These are phyloP conservation scores for Drosophila rellima DNA, from an alignment of 2,888 invertebrate species.

Conservation along the genomic window DNA sequence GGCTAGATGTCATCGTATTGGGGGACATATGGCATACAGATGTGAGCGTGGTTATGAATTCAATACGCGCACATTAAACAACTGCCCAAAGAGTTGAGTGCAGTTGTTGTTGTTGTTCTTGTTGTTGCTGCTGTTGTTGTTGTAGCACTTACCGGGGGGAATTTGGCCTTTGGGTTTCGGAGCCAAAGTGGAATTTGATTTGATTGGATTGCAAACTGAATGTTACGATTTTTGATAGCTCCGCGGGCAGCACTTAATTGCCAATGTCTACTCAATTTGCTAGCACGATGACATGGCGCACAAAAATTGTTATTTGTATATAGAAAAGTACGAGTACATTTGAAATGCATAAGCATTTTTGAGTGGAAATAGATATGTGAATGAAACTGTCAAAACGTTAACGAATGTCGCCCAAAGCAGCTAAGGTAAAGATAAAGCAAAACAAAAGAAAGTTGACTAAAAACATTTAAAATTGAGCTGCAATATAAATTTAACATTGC, in stretches of 20 bases:
- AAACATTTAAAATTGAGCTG: too few species aligned
- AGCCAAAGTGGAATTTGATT: slow-evolving; percentile 75
- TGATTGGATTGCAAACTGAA: slow-evolving; percentile 77
- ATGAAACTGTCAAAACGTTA: background rate
- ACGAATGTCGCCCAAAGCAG: background rate
- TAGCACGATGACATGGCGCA: background rate
- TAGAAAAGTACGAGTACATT: background rate
- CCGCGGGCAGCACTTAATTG: slow-evolving; percentile 47
- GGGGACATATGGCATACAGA: slow-evolving; percentile 20
- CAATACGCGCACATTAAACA: slow-evolving; percentile 74
- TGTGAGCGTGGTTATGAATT: slow-evolving; percentile 75
- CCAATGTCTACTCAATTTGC: slow-evolving; percentile 39
- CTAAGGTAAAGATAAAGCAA: too few species aligned
- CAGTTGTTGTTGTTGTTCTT: slow-evolving; percentile 6
- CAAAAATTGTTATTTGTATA: background rate
- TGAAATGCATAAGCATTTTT: background rate
- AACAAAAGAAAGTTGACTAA: too few species aligned
- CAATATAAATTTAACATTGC: background rate
- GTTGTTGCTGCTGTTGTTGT: slow-evolving; percentile 8
- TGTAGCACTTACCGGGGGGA: slow-evolving; percentile 6
- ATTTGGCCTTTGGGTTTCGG: slow-evolving; percentile 30
- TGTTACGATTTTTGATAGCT: slow-evolving; percentile 64
- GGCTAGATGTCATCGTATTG: background rate
- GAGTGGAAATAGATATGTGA: background rate
- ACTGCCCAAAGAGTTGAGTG: slow-evolving; percentile 48